These are phyloP conservation scores for Eurytemora carolleeae DNA, from an alignment of 1,140 invertebrate genomes.

Conservation along the genomic window DNA sequence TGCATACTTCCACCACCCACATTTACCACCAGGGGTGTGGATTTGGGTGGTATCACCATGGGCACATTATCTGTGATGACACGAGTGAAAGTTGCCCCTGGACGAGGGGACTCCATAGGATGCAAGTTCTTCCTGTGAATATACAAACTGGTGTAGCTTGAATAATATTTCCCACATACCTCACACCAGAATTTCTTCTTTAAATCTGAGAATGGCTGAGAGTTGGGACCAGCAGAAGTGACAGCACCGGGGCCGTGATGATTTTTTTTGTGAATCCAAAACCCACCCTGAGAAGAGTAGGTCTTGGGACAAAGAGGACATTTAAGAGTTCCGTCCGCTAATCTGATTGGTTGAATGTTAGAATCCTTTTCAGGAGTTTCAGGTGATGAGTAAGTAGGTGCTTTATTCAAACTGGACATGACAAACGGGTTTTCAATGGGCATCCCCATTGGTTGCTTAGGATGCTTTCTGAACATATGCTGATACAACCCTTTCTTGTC, in stretches of 20 bases:
- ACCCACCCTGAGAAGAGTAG: not conserved
- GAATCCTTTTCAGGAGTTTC: not conserved
- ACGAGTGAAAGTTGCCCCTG: no score
- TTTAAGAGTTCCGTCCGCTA: not conserved
- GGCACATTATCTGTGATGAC: no score
- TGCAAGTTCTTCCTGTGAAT: not conserved
- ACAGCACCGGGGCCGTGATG: not conserved
- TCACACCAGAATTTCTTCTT: not conserved
- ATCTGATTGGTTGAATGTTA: not conserved
- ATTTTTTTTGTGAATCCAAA: not conserved
- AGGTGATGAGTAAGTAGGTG: not conserved
- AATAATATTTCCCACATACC: not conserved
- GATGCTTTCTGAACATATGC: not conserved
- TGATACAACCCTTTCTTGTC: not conserved
- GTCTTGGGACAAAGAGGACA: not conserved
- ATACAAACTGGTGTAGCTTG: not conserved
- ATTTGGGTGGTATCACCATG: no score
- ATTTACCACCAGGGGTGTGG: not conserved
- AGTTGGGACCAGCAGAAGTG: not conserved
- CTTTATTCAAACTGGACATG: not conserved
- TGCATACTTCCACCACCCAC: not conserved
- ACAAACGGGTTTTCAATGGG: not conserved
- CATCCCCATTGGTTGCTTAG: not conserved
- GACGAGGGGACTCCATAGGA: no score
- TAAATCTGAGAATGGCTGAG: no score